Base-by-base conservation (phyloP, 1,140 invertebrate genomes). In the Riptortus pedestris region DNA sequence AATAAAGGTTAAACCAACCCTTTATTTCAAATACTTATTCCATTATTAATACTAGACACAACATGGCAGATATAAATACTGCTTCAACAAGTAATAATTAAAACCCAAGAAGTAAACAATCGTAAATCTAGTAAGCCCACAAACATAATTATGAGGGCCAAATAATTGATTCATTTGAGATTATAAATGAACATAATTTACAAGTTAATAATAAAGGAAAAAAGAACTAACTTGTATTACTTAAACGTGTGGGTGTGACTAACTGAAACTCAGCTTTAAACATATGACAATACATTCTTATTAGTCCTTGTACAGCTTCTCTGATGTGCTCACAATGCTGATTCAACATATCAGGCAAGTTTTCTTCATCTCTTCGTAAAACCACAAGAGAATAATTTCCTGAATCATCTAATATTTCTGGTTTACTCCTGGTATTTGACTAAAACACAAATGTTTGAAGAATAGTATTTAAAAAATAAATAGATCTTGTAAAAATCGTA, bases 231-330 rank as follows among this genome's bases (percentile, higher is more conserved):
- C 65, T 43, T 43, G 65, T n/a, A n/a, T n/a, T n/a, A n/a, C n/a
- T 16, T 14, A 26, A 47, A 45, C 29, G 7, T 3, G 45, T 47
- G 16, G 77, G 74, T 65, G 72, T 71, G 43, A 70, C 69, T 43
- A 85, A 72, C 68, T 83, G 79, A 75, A 91, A 92, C 72, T 91
- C 85, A n/a, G 91, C 90, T 52, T 84, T 81, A 72, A 91, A 94
- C 1, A 88, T 84, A 70, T 84, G 81, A 64, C 86, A 88, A 73
- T 91, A 93, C 68, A 89, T 85, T 66, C 86, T 82, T 11, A 94
- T 81, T 2, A 93, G 77, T 70, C 83, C 81, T 69, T 87, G 83
- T 9, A 92, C 81, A 18, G 87, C 82, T 67, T 82, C 81, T 20
- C 84, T 76, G 31, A 93, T 79, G 70, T 84, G 80, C 69, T 85